Conservation (phyloP, 2,888 invertebrate genomes). For the Cheiracanthium punctorium region DNA sequence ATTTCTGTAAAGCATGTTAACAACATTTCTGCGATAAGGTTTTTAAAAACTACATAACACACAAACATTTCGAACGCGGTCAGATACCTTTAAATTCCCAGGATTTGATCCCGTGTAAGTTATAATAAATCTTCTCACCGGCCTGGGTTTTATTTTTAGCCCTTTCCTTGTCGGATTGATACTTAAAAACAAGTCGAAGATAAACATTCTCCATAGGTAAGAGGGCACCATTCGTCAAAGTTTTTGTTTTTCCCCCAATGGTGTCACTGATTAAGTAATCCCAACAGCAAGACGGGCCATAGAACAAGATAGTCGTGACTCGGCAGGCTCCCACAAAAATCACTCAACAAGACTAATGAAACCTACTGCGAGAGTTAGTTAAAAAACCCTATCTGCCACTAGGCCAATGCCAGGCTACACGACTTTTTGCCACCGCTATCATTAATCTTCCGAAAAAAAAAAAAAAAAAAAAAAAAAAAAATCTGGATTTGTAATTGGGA, state of each 20-base stretch:
- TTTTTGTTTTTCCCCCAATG: neutral
- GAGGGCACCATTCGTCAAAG: neutral
- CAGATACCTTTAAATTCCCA: too few species aligned
- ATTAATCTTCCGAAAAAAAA: conserved; percentile 64
- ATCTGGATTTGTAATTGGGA: conserved; percentile 68
- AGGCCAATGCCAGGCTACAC: conserved; percentile 58
- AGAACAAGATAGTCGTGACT: conserved; percentile 37
- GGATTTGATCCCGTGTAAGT: neutral
- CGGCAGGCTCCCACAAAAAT: conserved; percentile 37
- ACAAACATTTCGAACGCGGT: too few species aligned
- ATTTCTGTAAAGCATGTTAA: too few species aligned
- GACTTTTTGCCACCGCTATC: conserved; percentile 62
- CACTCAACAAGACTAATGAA: conserved; percentile 58
- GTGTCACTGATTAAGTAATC: neutral
- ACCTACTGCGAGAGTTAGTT: conserved; percentile 14
- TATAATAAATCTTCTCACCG: neutral
- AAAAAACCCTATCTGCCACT: conserved; percentile 54
- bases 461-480: too few species aligned
- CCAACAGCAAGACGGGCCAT: neutral
- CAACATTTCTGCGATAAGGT: too few species aligned
- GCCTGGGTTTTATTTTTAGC: neutral
- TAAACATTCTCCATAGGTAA: neutral
- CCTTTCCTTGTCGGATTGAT: neutral
- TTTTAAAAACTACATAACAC: too few species aligned
- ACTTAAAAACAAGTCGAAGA: neutral